Evolutionary conservation across 2,888 invertebrate genomes (phyloP).

Genomic region (Melanophora roralis): DNA sequence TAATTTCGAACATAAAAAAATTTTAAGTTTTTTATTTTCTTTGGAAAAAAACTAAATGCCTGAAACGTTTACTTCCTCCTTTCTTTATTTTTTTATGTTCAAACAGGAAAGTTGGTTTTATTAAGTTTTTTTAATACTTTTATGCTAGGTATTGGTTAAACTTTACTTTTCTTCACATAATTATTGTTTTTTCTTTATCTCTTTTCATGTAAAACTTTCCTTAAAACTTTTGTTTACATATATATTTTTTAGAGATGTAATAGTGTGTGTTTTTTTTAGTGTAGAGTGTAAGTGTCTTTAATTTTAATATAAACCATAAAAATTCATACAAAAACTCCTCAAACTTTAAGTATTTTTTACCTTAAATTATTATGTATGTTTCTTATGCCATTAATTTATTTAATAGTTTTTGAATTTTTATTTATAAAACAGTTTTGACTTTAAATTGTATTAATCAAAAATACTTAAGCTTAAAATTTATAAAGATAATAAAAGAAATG

Average conservation of each 20-base stretch:
- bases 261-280: neutral
- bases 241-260: constrained; percentile 36
- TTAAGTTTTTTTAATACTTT: constrained; percentile 28
- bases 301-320: constrained; percentile 60
- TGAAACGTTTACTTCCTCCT: constrained; percentile 57
- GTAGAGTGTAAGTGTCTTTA: constrained; percentile 18
- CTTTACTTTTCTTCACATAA: constrained; percentile 53
- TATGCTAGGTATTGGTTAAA: constrained; percentile 25
- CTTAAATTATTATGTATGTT: constrained; percentile 37
- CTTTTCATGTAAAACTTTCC: constrained; percentile 36
- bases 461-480: constrained; percentile 25
- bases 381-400: constrained; percentile 31
- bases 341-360: constrained; percentile 21
- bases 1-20: constrained; percentile 55
- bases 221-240: constrained; percentile 57
- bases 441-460: constrained; percentile 55
- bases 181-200: constrained; percentile 42
- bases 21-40: constrained; percentile 36
- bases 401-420: constrained; percentile 47
- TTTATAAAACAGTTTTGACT: constrained; percentile 61
- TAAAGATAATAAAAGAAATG: constrained; percentile 6
- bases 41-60: constrained; percentile 54
- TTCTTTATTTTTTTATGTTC: neutral
- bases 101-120: neutral
- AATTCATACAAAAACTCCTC: constrained; percentile 54